Evolutionary conservation across 2,113 vertebrate genomes (phyloP).

Genomic region (Nyctibius bracteatus): DNA sequence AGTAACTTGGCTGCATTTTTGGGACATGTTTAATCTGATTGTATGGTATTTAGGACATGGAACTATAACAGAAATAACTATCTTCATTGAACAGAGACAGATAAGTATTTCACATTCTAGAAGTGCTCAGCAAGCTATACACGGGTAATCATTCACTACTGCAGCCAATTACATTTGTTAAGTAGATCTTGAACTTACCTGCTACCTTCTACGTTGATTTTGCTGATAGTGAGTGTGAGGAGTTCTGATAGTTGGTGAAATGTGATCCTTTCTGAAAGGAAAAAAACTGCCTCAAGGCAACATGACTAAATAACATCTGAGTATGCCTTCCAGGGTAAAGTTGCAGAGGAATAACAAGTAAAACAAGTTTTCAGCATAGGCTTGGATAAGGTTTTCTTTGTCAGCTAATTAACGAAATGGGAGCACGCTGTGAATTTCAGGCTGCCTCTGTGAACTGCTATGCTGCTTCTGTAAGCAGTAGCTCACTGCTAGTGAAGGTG

Average conservation of each 20-base stretch:
- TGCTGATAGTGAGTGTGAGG: neutral
- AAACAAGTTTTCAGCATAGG: neutral
- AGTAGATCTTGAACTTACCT: neutral
- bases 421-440: neutral
- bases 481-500: neutral
- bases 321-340: neutral
- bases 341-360: neutral
- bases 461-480: neutral
- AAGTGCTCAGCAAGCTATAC: neutral
- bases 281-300: neutral
- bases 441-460: neutral
- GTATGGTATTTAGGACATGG: neutral
- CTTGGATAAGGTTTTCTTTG: neutral
- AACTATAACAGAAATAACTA: fast-evolving
- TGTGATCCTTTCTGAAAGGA: neutral
- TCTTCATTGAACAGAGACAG: neutral
- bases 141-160: neutral
- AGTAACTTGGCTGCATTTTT: neutral
- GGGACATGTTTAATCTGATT: neutral
- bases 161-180: neutral
- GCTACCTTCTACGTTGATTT: neutral
- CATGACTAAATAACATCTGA: neutral
- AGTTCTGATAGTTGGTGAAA: neutral
- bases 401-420: neutral
- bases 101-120: neutral